phyloP scores from a whole-genome alignment of 2,113 vertebrate genomes.

The Ammodytes marinus region DNA sequence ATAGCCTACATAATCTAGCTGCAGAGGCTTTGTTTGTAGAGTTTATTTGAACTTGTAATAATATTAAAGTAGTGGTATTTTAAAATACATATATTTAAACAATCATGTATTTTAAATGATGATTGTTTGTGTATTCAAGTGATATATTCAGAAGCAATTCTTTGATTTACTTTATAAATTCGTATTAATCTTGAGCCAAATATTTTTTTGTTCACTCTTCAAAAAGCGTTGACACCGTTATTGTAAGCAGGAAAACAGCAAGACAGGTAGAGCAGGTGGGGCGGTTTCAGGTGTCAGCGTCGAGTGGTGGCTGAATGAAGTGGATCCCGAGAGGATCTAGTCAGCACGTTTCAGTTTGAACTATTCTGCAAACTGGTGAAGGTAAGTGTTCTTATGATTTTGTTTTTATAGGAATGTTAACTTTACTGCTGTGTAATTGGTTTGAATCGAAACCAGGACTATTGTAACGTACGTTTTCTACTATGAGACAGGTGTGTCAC shows the following conservation, averaged over 20 bases:
- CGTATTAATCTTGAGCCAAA: too few species aligned
- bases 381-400: conserved; percentile 44
- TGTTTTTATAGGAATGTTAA: not conserved
- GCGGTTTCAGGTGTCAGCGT: conserved; percentile 66
- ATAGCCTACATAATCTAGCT: too few species aligned
- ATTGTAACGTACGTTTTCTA: not conserved
- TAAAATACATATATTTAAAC: not conserved
- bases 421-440: not conserved
- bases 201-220: not conserved
- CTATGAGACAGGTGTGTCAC: conserved; percentile 45
- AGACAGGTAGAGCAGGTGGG: conserved; percentile 70
- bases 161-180: not conserved
- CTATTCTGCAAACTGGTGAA: not conserved
- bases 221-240: not conserved
- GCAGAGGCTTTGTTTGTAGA: not conserved
- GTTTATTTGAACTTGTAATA: not conserved
- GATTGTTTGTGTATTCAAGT: not conserved
- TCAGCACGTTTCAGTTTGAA: not conserved
- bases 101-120: not conserved
- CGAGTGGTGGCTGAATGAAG: not conserved
- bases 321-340: not conserved
- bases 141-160: not conserved
- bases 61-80: not conserved
- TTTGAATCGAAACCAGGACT: not conserved
- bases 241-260: not conserved